Evolutionary conservation across 2,888 invertebrate genomes (phyloP).

Genomic region (Torymus auratus): DNA sequence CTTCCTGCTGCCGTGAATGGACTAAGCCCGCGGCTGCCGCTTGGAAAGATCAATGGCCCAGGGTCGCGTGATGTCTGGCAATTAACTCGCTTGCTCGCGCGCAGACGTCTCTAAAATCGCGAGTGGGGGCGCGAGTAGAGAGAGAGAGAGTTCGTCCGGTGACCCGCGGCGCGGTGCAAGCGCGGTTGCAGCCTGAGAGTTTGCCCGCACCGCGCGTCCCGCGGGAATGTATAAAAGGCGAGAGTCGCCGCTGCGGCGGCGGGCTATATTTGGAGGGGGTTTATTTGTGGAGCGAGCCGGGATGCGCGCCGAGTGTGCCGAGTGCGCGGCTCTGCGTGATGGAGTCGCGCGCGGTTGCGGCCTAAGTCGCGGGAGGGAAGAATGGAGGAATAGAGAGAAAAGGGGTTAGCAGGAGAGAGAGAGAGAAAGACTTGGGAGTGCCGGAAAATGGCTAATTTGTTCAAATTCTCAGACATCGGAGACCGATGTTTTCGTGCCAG

Average conservation of each 20-base stretch:
- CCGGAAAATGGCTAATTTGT: slow-evolving; percentile 5
- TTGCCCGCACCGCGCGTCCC: too few relatives aligned
- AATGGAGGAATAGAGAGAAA: background rate
- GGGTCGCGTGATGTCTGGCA: slow-evolving; percentile 41
- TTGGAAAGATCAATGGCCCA: slow-evolving; percentile 50
- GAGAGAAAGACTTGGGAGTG: background rate
- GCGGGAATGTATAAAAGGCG: slow-evolving; percentile 32
- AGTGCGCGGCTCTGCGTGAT: too few relatives aligned
- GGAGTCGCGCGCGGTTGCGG: too few relatives aligned
- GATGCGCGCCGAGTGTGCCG: background rate
- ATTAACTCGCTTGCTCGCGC: slow-evolving; percentile 21
- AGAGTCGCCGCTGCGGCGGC: background rate
- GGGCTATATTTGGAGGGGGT: slow-evolving; percentile 30
- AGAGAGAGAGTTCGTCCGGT: slow-evolving; percentile 63
- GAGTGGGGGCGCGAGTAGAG: slow-evolving; percentile 6
- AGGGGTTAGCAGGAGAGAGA: background rate
- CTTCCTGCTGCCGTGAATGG: slow-evolving; percentile 5
- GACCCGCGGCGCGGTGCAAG: slow-evolving; percentile 61
- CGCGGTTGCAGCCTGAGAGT: background rate
- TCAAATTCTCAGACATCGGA: background rate
- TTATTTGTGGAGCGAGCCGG: slow-evolving; percentile 44
- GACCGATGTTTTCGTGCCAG: too few relatives aligned
- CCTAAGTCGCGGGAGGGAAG: background rate
- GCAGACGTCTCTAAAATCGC: slow-evolving; percentile 19
- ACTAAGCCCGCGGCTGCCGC: too few relatives aligned